These are phyloP conservation scores for Amiota minor DNA, from an alignment of 2,888 invertebrate species.

Conservation along the genomic window DNA sequence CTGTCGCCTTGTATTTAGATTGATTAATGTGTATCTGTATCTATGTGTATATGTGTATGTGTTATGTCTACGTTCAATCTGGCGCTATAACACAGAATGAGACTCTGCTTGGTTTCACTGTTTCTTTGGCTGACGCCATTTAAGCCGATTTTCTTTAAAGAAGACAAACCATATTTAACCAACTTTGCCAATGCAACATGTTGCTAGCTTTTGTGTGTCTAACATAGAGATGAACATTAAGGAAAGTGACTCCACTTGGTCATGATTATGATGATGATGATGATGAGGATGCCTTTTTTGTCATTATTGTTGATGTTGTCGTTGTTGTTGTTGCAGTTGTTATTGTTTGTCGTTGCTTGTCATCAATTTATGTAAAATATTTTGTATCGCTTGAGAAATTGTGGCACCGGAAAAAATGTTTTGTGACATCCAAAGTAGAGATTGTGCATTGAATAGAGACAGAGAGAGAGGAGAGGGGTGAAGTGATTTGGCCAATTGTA, in stretches of 20 bases:
- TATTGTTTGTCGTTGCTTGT: background rate
- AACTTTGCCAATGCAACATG: background rate
- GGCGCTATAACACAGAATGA: background rate
- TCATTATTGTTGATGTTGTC: background rate
- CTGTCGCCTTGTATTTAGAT: constrained; percentile 32
- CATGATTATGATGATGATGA: background rate
- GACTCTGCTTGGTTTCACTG: constrained; percentile 4
- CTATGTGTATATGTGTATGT: constrained; percentile 37
- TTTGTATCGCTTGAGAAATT: background rate
- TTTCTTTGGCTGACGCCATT: constrained; percentile 18
- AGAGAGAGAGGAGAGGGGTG: too few species aligned
- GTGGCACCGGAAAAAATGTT: background rate
- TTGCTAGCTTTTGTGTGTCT: background rate
- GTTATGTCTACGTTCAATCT: background rate
- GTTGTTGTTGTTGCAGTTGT: constrained; percentile 6
- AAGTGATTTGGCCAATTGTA: too few species aligned
- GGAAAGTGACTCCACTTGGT: too few species aligned
- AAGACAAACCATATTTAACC: background rate
- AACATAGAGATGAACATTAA: background rate
- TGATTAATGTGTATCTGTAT: constrained; percentile 42
- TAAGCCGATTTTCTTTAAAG: constrained; percentile 21
- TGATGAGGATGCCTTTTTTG: background rate
- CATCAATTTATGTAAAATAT: constrained; percentile 6
- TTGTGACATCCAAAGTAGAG: background rate
- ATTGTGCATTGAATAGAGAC: too few species aligned